A percentile compares a stretch with the other conserved stretches of the same genome.
Conservation (phyloP, 1,140 invertebrate genomes). For the Aleiodes sp. region DNA sequence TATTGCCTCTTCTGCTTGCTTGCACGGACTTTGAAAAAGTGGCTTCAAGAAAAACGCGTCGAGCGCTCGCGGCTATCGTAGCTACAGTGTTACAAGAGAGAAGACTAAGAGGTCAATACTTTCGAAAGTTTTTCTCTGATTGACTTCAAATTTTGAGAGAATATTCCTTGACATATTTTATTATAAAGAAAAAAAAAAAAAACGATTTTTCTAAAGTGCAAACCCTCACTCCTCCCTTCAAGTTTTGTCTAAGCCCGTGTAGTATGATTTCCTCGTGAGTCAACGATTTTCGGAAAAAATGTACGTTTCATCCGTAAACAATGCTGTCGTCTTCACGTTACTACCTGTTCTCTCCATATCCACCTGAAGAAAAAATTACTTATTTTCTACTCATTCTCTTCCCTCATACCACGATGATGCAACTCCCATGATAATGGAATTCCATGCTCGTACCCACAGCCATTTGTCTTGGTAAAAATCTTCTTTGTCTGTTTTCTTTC, state of each 20-base stretch:
- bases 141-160: too few species aligned
- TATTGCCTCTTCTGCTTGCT: too few species aligned
- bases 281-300: too few species aligned
- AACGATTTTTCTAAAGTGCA: not conserved
- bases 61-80: too few species aligned
- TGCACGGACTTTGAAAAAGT: too few species aligned
- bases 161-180: too few species aligned
- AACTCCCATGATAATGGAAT: constrained; percentile 48
- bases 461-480: constrained; percentile 29
- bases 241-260: not conserved
- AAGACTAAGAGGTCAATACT: too few species aligned
- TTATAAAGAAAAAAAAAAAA: too few species aligned
- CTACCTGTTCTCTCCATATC: not conserved
- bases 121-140: too few species aligned
- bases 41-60: too few species aligned
- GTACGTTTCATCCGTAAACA: not conserved
- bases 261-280: not conserved
- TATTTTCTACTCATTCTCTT: not conserved
- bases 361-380: not conserved
- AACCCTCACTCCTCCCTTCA: not conserved
- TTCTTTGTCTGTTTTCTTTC: constrained; percentile 29
- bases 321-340: not conserved
- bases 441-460: constrained; percentile 32
- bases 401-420: constrained; percentile 36
- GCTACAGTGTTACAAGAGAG: too few species aligned